Conservation (phyloP, 1,140 invertebrate genomes). For the Drosophila leontia region DNA sequence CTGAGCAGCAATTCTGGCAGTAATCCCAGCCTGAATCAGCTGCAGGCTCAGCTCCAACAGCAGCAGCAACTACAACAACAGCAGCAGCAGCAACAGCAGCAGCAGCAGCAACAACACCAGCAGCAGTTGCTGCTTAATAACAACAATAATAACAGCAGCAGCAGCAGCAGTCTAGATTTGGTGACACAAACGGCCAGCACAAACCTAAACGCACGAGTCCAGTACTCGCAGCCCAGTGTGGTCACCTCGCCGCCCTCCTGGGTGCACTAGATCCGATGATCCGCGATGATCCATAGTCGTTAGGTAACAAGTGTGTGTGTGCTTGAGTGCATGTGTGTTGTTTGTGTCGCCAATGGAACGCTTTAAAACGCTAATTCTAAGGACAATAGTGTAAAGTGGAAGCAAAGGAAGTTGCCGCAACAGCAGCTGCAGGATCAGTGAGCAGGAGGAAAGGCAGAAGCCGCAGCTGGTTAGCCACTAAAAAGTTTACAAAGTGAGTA, state of each 20-base stretch:
- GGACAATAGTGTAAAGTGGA: conserved; percentile 72
- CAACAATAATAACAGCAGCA: conserved; percentile 57
- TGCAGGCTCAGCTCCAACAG: conserved; percentile 67
- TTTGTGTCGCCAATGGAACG: conserved; percentile 62
- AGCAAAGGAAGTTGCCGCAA: conserved; percentile 15
- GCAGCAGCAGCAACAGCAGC: conserved; percentile 61
- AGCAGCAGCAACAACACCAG: conserved; percentile 35
- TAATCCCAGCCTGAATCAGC: conserved; percentile 43
- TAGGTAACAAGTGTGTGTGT: conserved; percentile 18
- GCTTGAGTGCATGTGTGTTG: conserved; percentile 18
- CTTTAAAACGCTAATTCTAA: conserved; percentile 69
- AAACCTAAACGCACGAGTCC: conserved; percentile 78
- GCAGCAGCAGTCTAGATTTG: conserved; percentile 74
- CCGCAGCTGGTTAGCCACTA: conserved; percentile 69
- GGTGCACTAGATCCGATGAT: conserved; percentile 87
- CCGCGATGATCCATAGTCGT: conserved; percentile 15
- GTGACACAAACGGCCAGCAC: conserved; percentile 64
- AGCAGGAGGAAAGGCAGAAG: conserved; percentile 15
- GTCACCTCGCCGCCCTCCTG: conserved; percentile 88
- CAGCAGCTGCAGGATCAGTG: conserved; percentile 34
- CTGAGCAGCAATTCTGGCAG: conserved; percentile 50
- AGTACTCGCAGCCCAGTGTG: conserved; percentile 85
- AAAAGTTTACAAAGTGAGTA: conserved; percentile 81
- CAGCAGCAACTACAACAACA: conserved; percentile 56
- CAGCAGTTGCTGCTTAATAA: conserved; percentile 70